Percentiles rank a stretch among this genome's conserved stretches.
Conservation (phyloP, 2,888 invertebrate species). For the Pasiphila rectangulata region DNA sequence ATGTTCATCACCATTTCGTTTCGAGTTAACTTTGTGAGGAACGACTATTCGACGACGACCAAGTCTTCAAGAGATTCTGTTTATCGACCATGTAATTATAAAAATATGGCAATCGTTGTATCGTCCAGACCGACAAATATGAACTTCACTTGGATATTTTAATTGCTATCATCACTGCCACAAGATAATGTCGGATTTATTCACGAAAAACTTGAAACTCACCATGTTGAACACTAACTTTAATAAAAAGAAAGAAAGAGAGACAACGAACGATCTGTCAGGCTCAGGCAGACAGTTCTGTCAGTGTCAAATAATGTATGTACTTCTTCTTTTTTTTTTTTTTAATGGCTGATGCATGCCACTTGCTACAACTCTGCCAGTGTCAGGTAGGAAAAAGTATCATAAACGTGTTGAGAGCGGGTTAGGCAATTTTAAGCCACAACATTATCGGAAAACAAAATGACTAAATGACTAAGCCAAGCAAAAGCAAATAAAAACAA, state of each 20-base stretch:
- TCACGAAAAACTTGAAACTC: conserved; percentile 45
- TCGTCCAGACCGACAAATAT: not conserved
- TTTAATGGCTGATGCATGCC: too few species aligned
- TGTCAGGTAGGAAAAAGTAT: too few species aligned
- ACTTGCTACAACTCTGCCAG: too few species aligned
- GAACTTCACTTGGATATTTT: not conserved
- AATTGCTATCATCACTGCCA: conserved; percentile 16
- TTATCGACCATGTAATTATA: not conserved
- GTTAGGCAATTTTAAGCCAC: too few species aligned
- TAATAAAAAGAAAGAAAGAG: conserved; percentile 52
- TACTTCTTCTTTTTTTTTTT: too few species aligned
- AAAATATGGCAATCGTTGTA: not conserved
- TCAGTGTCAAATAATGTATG: conserved; percentile 1
- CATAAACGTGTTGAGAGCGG: too few species aligned
- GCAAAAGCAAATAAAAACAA: too few species aligned
- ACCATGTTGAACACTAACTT: conserved; percentile 73
- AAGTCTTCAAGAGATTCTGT: not conserved
- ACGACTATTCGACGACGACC: not conserved
- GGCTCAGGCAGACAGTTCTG: conserved; percentile 8
- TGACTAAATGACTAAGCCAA: too few species aligned
- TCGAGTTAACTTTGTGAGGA: too few species aligned
- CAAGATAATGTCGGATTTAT: conserved; percentile 59
- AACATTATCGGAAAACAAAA: too few species aligned
- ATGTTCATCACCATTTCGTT: not conserved
- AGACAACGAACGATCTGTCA: conserved; percentile 28